Base-by-base conservation (phyloP, 1,140 invertebrate genomes). In the Heliconius himera region DNA sequence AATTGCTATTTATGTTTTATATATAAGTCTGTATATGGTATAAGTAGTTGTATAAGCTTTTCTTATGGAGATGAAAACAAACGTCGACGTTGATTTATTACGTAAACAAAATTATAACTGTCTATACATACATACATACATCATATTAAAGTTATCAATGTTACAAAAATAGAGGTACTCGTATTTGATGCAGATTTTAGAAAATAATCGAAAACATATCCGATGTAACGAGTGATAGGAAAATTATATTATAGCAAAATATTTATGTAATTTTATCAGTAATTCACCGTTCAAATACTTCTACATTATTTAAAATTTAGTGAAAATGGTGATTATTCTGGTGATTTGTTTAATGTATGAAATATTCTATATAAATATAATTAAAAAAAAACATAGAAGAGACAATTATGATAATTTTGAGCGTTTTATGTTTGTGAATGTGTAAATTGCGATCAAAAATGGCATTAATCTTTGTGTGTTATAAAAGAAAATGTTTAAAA, bases 401-500 rank as follows among this genome's bases (percentile, higher is more conserved):
- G 41, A 4, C 41, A 16, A 16, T 46, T 46, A 4, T 16, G 0
- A 46, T 46, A 5, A 46, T 46, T 46, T 46, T 16, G 41, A 46
- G 41, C 41, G 41, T 46, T 46, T 46, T 16, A 46, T 16, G 13
- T 46, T 16, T 46, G 41, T 60, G 56, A 66, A 66, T 29, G 60
- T 66, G 60, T 16, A 66, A 66, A 26, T 66, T 16, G n/a, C 8
- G 9, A 66, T 16, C 22, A 29, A 26, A 66, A 66, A 66, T 26
- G 22, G 4, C 60, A 56, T 56, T 33, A 82, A 73, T 78, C 75
- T 81, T 80, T 33, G 66, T 49, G 56, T 80, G 54, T 80, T 73
- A 73, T 38, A 66, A 77, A 78, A 26, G n/a, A 33, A 29, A 80
- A 54, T 56, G 71, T 80, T 81, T 82, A 84, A 82, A 77, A 72